Percentiles rank a stretch among this genome's conserved stretches.
Conservation (phyloP, 30 jellyfish, hydroid and myxozoan species). For the Hydractinia echinata region DNA sequence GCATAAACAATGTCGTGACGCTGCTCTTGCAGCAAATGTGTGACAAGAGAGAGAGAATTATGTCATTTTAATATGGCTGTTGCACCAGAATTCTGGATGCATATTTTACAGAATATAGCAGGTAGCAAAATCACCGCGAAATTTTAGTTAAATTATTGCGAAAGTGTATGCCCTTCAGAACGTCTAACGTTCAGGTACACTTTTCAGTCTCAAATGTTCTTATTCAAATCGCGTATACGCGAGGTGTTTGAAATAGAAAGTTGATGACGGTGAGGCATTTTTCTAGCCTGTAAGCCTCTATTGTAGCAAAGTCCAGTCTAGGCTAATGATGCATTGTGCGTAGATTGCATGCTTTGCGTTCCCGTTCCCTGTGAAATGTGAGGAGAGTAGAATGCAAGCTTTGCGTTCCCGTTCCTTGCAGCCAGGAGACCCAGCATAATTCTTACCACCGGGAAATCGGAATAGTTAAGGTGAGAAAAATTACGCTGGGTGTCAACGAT, state of each 20-base stretch:
- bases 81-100: no score
- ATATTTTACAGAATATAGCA: no score
- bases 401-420: not conserved
- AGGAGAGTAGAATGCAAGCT: not conserved
- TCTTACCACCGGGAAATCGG: not conserved
- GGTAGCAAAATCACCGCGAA: no score
- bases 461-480: not conserved
- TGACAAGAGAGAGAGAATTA: no score
- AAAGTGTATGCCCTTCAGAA: no score
- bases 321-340: no score
- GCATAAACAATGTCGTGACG: no score
- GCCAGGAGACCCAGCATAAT: not conserved
- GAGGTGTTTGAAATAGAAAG: conserved; percentile 13
- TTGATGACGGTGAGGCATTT: not conserved
- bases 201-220: not conserved
- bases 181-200: no score
- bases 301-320: conserved; percentile 1
- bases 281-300: not conserved
- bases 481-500: not conserved
- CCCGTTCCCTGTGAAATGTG: not conserved
- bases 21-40: no score
- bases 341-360: not conserved
- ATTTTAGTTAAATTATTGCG: no score
- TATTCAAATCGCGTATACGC: conserved; percentile 4
- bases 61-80: no score